These are phyloP conservation scores for Lycodopsis pacificus DNA, from an alignment of 2,797 vertebrate species.

Conservation along the genomic window DNA sequence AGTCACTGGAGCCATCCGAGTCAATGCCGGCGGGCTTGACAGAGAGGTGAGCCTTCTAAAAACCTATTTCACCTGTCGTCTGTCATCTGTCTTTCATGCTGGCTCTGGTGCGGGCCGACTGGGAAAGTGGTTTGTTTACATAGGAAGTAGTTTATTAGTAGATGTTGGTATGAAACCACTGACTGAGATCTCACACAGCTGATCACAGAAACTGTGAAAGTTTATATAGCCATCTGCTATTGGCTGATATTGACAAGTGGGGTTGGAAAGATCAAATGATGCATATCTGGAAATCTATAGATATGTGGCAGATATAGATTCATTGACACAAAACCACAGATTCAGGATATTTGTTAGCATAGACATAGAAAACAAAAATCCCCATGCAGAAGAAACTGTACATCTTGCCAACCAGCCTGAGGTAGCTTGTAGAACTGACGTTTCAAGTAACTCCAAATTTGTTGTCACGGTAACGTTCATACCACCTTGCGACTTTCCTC, in stretches of 20 bases:
- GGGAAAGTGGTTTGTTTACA: neutral
- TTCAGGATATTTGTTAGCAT: neutral
- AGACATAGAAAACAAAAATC: too few species aligned
- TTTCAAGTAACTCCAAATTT: neutral
- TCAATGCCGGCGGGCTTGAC: conserved; percentile 82
- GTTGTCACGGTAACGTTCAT: too few species aligned
- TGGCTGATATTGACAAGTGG: neutral
- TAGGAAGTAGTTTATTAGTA: neutral
- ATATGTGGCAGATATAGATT: neutral
- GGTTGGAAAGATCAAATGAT: neutral
- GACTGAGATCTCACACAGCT: neutral
- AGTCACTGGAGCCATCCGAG: conserved; percentile 81
- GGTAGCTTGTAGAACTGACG: too few species aligned
- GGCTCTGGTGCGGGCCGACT: neutral
- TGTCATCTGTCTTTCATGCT: neutral
- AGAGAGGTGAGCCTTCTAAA: conserved; percentile 83
- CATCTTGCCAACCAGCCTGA: neutral
- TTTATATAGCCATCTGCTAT: neutral
- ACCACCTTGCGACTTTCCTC: too few species aligned
- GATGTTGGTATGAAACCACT: neutral
- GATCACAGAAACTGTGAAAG: neutral
- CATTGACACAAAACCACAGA: neutral
- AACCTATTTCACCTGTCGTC: neutral
- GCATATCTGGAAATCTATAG: neutral
- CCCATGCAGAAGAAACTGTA: neutral